Conservation (phyloP, 64 coral and sea anemone species). For the Montipora cactus region DNA sequence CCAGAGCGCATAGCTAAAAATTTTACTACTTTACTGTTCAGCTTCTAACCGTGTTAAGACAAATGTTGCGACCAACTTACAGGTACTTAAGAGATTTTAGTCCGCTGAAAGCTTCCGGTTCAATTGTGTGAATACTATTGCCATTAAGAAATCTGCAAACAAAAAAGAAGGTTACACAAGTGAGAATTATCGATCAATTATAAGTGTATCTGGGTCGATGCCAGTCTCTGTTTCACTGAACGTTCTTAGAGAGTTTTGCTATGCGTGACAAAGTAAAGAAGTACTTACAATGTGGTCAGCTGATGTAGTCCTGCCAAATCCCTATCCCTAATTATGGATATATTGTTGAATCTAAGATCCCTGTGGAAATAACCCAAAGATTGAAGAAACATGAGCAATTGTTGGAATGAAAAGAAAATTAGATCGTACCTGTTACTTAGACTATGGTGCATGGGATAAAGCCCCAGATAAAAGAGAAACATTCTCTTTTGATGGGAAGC, state of each 20-base stretch:
- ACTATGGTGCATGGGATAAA: too few species aligned
- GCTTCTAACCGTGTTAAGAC: not conserved
- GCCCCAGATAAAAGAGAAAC: not conserved
- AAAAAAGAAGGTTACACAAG: not conserved
- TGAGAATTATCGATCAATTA: not conserved
- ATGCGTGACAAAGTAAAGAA: not conserved
- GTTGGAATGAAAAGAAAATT: not conserved
- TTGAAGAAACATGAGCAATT: not conserved
- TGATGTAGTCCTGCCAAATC: constrained; percentile 67
- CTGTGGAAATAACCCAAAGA: constrained; percentile 29
- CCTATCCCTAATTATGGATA: constrained; percentile 59
- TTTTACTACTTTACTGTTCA: not conserved
- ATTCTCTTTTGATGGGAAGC: not conserved
- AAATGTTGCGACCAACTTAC: constrained; percentile 44
- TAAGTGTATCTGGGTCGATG: too few species aligned
- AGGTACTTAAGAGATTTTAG: constrained; percentile 79
- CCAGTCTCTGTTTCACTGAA: not conserved
- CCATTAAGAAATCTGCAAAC: constrained; percentile 69
- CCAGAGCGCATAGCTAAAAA: too few species aligned
- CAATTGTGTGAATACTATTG: constrained; percentile 69
- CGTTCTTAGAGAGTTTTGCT: too few species aligned
- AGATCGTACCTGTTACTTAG: not conserved
- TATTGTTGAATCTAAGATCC: constrained; percentile 95
- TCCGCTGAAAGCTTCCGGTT: constrained; percentile 73
- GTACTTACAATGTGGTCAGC: constrained; percentile 88